Evolutionary conservation across 2,113 vertebrate species (phyloP).

Genomic region (Poeciliopsis turrubarensis): DNA sequence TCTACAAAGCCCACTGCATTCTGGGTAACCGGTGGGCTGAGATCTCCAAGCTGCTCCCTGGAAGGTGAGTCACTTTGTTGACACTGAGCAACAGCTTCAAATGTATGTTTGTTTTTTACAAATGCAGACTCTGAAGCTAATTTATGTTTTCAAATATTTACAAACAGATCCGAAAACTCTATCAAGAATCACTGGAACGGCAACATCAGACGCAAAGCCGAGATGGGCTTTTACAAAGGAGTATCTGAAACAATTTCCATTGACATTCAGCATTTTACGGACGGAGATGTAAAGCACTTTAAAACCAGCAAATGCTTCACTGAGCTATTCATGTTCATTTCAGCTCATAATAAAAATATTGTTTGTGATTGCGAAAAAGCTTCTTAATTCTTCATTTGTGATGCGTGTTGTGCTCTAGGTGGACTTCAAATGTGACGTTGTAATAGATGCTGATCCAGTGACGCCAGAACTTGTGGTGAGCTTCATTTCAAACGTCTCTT

Average conservation of each 20-base stretch:
- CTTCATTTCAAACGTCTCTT: not conserved
- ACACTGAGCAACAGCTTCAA: not conserved
- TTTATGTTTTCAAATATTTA: not conserved
- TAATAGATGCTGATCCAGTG: slow-evolving; percentile 71
- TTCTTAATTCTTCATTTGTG: not conserved
- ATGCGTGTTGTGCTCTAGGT: slow-evolving; percentile 51
- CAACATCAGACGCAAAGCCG: slow-evolving; percentile 87
- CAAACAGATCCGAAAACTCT: slow-evolving; percentile 87
- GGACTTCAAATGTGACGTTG: slow-evolving; percentile 74
- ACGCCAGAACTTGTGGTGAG: slow-evolving; percentile 54
- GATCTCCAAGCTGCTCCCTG: slow-evolving; percentile 93
- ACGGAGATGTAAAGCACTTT: slow-evolving; percentile 73
- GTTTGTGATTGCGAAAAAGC: not conserved
- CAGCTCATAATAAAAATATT: too few species aligned
- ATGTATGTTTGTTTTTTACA: not conserved
- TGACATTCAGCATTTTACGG: slow-evolving; percentile 76
- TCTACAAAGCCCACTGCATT: slow-evolving; percentile 89
- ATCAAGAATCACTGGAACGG: slow-evolving; percentile 96
- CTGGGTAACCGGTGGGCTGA: slow-evolving; percentile 94
- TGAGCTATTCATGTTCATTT: not conserved
- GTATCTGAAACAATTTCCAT: slow-evolving; percentile 67
- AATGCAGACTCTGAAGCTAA: not conserved
- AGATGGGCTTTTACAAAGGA: slow-evolving; percentile 81
- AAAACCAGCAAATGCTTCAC: not conserved
- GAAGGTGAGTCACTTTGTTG: slow-evolving; percentile 84